Evolutionary conservation across 2,113 vertebrate genomes (phyloP).

Genomic region (Quiscalus mexicanus): DNA sequence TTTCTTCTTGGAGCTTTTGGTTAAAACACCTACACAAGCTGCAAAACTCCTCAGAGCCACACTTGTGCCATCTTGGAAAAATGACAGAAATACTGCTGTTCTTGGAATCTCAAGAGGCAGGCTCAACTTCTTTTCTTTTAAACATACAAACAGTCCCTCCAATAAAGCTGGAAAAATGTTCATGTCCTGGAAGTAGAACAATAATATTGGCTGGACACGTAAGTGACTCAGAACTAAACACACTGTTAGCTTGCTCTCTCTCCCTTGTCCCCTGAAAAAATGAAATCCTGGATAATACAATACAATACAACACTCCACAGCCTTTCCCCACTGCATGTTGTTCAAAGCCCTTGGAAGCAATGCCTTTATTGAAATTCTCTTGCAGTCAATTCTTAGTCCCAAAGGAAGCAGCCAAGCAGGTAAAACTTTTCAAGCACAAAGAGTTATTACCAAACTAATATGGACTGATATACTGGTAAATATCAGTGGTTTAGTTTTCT

Average conservation of each 20-base stretch:
- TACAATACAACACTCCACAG: not conserved
- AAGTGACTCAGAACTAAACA: not conserved
- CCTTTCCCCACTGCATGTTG: rapidly evolving
- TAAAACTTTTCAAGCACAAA: not conserved
- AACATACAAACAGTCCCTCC: not conserved
- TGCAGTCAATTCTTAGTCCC: not conserved
- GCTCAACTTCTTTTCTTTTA: not conserved
- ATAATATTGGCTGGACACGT: not conserved
- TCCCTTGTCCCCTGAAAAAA: not conserved
- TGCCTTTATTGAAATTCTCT: not conserved
- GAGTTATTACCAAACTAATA: not conserved
- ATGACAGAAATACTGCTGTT: not conserved
- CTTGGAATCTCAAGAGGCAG: not conserved
- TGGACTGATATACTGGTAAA: not conserved
- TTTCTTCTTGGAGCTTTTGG: not conserved
- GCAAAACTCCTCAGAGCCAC: not conserved
- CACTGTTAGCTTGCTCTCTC: not conserved
- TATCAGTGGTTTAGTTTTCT: not conserved
- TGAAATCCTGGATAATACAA: not conserved
- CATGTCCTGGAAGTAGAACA: not conserved
- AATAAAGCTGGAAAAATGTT: not conserved
- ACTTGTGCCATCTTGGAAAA: not conserved
- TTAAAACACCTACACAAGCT: not conserved
- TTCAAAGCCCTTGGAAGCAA: not conserved
- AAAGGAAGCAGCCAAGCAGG: not conserved